phyloP scores from a whole-genome alignment of 2,888 invertebrate species.

The Serripes groenlandicus region DNA sequence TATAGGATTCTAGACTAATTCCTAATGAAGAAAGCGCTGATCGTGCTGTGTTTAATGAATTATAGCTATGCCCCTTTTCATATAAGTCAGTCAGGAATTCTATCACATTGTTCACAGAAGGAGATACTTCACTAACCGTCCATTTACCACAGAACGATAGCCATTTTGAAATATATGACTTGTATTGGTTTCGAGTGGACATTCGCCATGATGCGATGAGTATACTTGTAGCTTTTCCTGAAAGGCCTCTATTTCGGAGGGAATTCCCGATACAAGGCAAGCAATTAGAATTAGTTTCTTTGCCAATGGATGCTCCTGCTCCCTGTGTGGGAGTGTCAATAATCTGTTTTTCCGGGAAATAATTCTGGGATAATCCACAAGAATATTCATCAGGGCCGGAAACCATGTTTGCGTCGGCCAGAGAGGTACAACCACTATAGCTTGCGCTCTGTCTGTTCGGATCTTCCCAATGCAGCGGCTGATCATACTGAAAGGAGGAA shows the following conservation, averaged over 20 bases:
- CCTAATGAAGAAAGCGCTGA: slow-evolving; percentile 36
- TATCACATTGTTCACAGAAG: slow-evolving; percentile 20
- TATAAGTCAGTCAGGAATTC: slow-evolving; percentile 35
- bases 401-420: slow-evolving; percentile 32
- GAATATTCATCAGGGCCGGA: slow-evolving; percentile 19
- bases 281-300: slow-evolving; percentile 16
- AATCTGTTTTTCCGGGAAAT: slow-evolving; percentile 15
- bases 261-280: slow-evolving; percentile 31
- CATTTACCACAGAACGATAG: slow-evolving; percentile 32
- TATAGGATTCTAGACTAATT: background rate
- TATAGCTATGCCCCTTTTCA: slow-evolving; percentile 28
- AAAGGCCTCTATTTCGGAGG: slow-evolving; percentile 24
- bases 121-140: too few relatives aligned
- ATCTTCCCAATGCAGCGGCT: slow-evolving; percentile 37
- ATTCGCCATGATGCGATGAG: slow-evolving; percentile 21
- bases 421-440: slow-evolving; percentile 18
- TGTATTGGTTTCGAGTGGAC: slow-evolving; percentile 29
- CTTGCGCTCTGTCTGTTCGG: slow-evolving; percentile 13
- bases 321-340: slow-evolving; percentile 3
- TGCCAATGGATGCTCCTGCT: slow-evolving; percentile 28
- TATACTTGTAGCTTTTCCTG: slow-evolving; percentile 26
- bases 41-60: slow-evolving; percentile 27
- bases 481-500: slow-evolving; percentile 45
- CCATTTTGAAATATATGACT: slow-evolving; percentile 26
- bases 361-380: too few relatives aligned